These are phyloP conservation scores for Muschampia plurimacula DNA, from an alignment of 2,888 invertebrate genomes.

Conservation along the genomic window DNA sequence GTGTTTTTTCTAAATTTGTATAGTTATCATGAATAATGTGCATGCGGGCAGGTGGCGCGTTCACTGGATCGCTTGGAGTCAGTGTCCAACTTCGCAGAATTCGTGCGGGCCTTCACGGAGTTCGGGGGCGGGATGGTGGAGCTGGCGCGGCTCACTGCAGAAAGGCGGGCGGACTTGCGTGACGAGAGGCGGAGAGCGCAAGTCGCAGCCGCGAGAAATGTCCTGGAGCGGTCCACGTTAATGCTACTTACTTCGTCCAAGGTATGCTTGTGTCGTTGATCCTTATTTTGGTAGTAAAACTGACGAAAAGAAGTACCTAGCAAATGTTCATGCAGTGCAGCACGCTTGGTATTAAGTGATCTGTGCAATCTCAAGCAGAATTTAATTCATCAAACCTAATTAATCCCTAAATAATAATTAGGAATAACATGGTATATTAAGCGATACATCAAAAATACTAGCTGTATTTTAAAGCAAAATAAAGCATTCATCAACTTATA, in stretches of 20 bases:
- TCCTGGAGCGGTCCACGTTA: conserved; percentile 97
- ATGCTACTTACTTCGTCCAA: conserved; percentile 98
- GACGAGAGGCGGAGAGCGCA: conserved; percentile 98
- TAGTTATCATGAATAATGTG: conserved; percentile 36
- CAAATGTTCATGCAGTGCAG: too few relatives aligned
- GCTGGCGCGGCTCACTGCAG: conserved; percentile 96
- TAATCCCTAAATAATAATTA: too few relatives aligned
- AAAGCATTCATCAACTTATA: too few relatives aligned
- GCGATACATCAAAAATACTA: too few relatives aligned
- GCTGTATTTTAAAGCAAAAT: too few relatives aligned
- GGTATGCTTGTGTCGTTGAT: conserved; percentile 73
- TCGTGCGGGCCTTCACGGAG: conserved; percentile 99
- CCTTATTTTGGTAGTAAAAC: not conserved
- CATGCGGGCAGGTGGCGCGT: conserved; percentile 88
- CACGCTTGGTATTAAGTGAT: too few relatives aligned
- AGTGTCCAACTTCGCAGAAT: conserved; percentile 97
- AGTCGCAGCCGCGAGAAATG: conserved; percentile 97
- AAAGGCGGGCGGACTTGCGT: conserved; percentile 92
- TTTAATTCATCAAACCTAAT: too few relatives aligned
- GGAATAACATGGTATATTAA: too few relatives aligned
- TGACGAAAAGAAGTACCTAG: too few relatives aligned
- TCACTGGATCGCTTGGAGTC: conserved; percentile 94
- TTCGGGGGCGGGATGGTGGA: conserved; percentile 99
- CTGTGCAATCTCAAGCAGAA: too few relatives aligned
- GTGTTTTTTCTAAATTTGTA: conserved; percentile 5